phyloP scores from a whole-genome alignment of 2,797 vertebrate species.

The Megaceryle alcyon region DNA sequence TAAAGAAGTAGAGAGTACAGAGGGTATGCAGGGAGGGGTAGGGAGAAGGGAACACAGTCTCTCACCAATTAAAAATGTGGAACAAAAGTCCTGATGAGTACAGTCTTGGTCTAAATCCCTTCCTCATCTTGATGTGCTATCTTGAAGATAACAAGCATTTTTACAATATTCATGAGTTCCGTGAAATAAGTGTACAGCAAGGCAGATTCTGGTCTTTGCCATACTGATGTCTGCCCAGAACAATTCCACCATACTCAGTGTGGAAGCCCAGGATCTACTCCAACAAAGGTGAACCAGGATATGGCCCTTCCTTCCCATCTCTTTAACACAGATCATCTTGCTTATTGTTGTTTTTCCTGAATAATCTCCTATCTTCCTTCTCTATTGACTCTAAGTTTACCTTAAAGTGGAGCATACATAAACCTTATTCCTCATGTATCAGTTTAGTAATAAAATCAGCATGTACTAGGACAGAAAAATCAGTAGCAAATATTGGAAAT shows the following conservation, averaged over 20 bases:
- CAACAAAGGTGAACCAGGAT: neutral
- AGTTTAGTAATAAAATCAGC: neutral
- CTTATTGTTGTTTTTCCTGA: neutral
- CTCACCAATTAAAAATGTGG: slow-evolving; percentile 47
- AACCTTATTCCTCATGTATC: neutral
- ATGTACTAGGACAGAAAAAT: neutral
- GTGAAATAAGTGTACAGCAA: neutral
- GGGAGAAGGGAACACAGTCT: slow-evolving; percentile 25
- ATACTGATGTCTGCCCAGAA: neutral
- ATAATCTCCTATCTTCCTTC: neutral
- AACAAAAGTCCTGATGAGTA: neutral
- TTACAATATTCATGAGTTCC: neutral
- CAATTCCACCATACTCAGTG: neutral
- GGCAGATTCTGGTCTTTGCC: neutral
- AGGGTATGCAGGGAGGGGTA: slow-evolving; percentile 54
- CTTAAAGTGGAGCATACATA: neutral
- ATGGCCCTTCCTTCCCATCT: neutral
- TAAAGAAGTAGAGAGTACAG: slow-evolving; percentile 66
- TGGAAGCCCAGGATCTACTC: neutral
- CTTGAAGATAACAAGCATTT: neutral
- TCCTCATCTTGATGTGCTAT: neutral
- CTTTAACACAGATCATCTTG: neutral
- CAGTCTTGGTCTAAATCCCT: neutral
- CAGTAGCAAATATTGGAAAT: neutral
- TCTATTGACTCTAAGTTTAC: neutral